Evolutionary conservation across 1,140 invertebrate species (phyloP).

Genomic region (Arctopsyche grandis): DNA sequence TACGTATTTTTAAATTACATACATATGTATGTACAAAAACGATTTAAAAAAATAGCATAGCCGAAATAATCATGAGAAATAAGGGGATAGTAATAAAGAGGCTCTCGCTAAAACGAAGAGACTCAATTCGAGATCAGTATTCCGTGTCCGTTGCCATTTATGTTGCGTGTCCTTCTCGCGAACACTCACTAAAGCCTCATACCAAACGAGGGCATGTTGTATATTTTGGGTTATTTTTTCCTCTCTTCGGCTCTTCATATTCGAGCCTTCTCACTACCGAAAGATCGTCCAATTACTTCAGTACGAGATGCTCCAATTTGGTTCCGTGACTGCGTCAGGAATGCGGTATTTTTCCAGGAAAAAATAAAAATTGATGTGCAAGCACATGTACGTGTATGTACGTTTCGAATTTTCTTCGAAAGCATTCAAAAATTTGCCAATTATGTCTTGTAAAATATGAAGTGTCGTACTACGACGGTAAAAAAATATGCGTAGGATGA

Average conservation of each 20-base stretch:
- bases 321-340: constrained; percentile 23
- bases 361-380: neutral
- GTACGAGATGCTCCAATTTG: neutral
- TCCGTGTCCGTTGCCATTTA: constrained; percentile 14
- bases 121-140: neutral
- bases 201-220: too few species aligned
- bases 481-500: neutral
- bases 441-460: neutral
- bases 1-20: too few species aligned
- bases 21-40: neutral
- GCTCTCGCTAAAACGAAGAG: neutral
- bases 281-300: constrained; percentile 18
- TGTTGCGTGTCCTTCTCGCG: constrained; percentile 5
- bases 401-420: too few species aligned
- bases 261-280: neutral
- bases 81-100: neutral
- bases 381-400: neutral
- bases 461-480: too few species aligned
- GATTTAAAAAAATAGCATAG: neutral
- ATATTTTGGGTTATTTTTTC: too few species aligned
- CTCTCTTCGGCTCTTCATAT: neutral
- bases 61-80: neutral
- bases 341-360: constrained; percentile 11
- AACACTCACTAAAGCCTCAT: neutral
- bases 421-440: too few species aligned